Conservation (phyloP, 2,888 invertebrate genomes). For the Drosophila vallismaia region DNA sequence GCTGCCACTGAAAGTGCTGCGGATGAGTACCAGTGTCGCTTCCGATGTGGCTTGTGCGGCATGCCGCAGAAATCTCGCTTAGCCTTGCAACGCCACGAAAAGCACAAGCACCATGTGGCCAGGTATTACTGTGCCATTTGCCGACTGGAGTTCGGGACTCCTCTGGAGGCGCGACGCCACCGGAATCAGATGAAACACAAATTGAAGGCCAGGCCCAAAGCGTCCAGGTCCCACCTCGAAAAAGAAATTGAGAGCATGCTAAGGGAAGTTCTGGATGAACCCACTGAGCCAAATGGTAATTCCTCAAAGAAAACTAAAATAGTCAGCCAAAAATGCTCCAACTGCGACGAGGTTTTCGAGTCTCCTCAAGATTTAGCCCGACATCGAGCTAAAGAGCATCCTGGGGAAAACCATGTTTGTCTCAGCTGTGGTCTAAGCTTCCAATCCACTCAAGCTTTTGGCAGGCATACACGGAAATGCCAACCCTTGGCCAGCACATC, state of each 20-base stretch:
- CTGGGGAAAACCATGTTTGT: conserved; percentile 87
- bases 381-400: conserved; percentile 50
- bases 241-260: conserved; percentile 67
- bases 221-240: conserved; percentile 13
- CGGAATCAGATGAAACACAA: conserved; percentile 88
- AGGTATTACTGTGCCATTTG: conserved; percentile 89
- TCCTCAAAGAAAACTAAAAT: background rate
- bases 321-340: conserved; percentile 24
- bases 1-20: conserved; percentile 85
- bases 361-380: conserved; percentile 36
- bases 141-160: conserved; percentile 86
- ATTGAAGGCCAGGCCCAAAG: conserved; percentile 83
- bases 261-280: conserved; percentile 64
- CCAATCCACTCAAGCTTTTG: conserved; percentile 89
- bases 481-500: conserved; percentile 55
- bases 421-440: conserved; percentile 89
- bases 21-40: conserved; percentile 87
- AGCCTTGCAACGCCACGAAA: conserved; percentile 88
- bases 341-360: conserved; percentile 47
- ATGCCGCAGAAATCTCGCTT: conserved; percentile 86
- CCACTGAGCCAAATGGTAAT: conserved; percentile 10
- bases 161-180: conserved; percentile 87
- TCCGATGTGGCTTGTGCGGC: conserved; percentile 86
- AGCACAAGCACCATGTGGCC: conserved; percentile 86
- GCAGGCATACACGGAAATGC: conserved; percentile 87